phyloP scores from a whole-genome alignment of 2,888 invertebrate species.

The Aproaerema taeniolella region DNA sequence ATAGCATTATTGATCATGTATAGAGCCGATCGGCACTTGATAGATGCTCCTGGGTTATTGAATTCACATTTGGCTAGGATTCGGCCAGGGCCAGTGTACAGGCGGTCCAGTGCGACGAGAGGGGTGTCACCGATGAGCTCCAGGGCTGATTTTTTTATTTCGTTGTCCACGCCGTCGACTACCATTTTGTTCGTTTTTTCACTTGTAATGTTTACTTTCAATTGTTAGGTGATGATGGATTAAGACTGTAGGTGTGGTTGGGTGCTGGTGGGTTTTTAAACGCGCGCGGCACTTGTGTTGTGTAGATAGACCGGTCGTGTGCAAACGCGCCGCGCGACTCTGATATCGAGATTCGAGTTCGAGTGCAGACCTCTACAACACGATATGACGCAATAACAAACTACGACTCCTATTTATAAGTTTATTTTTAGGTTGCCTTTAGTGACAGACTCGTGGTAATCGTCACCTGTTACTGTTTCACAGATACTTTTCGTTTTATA shows the following conservation, averaged over 20 bases:
- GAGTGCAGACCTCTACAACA: too few relatives aligned
- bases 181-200: slow-evolving; percentile 5
- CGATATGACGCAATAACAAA: too few relatives aligned
- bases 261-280: slow-evolving; percentile 28
- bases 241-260: not conserved
- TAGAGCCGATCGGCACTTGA: slow-evolving; percentile 62
- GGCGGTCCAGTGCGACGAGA: slow-evolving; percentile 60
- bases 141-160: slow-evolving; percentile 60
- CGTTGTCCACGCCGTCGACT: slow-evolving; percentile 35
- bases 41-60: slow-evolving; percentile 67
- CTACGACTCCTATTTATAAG: too few relatives aligned
- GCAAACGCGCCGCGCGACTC: too few relatives aligned
- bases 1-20: slow-evolving; percentile 54
- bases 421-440: too few relatives aligned
- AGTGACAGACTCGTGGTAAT: too few relatives aligned
- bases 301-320: too few relatives aligned
- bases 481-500: too few relatives aligned
- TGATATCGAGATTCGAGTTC: too few relatives aligned
- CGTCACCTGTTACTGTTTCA: too few relatives aligned
- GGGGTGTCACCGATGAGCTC: slow-evolving; percentile 68
- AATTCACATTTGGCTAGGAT: slow-evolving; percentile 68
- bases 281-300: too few relatives aligned
- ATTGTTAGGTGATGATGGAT: not conserved
- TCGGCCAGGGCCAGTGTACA: slow-evolving; percentile 59
- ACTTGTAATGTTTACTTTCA: not conserved